These are phyloP conservation scores for Coleophora deauratella DNA, from an alignment of 2,888 invertebrate genomes.

Conservation along the genomic window DNA sequence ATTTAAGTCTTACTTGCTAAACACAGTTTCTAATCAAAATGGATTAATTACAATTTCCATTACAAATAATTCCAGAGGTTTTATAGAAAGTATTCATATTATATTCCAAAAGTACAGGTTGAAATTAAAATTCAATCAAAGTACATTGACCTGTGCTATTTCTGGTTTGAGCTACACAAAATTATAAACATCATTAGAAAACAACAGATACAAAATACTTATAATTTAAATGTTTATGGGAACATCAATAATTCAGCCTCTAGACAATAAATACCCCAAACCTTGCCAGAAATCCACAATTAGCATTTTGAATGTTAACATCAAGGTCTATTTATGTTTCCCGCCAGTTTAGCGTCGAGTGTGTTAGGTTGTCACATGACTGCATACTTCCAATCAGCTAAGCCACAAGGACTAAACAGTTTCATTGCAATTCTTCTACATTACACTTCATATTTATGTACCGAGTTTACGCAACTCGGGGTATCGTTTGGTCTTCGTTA, in stretches of 20 bases:
- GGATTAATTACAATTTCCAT: too few species aligned
- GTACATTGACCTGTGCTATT: conserved; percentile 12
- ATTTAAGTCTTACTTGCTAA: too few species aligned
- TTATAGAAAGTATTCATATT: too few species aligned
- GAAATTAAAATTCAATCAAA: too few species aligned
- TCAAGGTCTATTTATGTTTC: conserved; percentile 32
- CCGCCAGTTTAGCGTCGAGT: not conserved
- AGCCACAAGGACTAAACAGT: too few species aligned
- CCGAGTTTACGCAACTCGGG: conserved; percentile 36
- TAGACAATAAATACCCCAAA: conserved; percentile 53
- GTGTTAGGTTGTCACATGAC: conserved; percentile 28
- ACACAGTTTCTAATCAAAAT: too few species aligned
- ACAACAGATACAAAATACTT: not conserved
- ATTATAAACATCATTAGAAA: not conserved
- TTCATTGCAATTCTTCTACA: too few species aligned
- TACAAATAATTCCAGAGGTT: too few species aligned
- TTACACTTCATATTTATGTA: conserved; percentile 27
- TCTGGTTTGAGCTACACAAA: not conserved
- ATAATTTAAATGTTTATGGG: conserved; percentile 7
- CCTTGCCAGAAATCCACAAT: conserved; percentile 68
- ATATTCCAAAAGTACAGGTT: too few species aligned
- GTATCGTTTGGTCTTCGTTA: not conserved
- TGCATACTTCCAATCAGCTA: too few species aligned
- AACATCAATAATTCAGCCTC: conserved; percentile 26
- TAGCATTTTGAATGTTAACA: conserved; percentile 28